phyloP scores from a whole-genome alignment of 1,140 invertebrate species.

The Brachionus manjavacas region DNA sequence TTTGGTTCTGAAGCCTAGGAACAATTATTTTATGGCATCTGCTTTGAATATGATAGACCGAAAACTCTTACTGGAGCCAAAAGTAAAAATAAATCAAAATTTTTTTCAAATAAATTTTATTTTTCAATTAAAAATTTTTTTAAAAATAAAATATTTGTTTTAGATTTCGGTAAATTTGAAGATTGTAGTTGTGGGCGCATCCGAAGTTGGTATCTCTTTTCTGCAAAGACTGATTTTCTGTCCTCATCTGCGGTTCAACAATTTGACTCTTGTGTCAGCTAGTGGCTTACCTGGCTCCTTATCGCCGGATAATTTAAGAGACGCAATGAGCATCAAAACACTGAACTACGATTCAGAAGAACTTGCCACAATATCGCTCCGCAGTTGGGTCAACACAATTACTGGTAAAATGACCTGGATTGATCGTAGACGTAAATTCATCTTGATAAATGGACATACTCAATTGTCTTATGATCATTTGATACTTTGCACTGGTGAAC shows the following conservation, averaged over 20 bases:
- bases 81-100: constrained; percentile 47
- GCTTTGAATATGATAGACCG: constrained; percentile 55
- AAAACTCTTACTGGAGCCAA: constrained; percentile 56
- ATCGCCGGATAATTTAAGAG: constrained; percentile 49
- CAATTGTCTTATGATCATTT: constrained; percentile 56
- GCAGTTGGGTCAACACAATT: constrained; percentile 55
- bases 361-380: constrained; percentile 46
- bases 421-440: constrained; percentile 52
- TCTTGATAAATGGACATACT: constrained; percentile 49
- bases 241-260: constrained; percentile 57
- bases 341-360: neutral
- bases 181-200: constrained; percentile 71
- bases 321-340: constrained; percentile 47
- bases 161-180: constrained; percentile 59
- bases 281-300: constrained; percentile 64
- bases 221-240: constrained; percentile 47
- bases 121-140: constrained; percentile 2
- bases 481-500: constrained; percentile 53
- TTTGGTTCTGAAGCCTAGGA: constrained; percentile 47
- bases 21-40: constrained; percentile 5
- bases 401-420: constrained; percentile 56
- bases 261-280: constrained; percentile 62
- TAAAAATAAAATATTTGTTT: constrained; percentile 40
- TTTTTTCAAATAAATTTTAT: neutral
- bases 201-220: constrained; percentile 63